Evolutionary conservation across 2,797 vertebrate genomes (phyloP).

Genomic region (Orientallactaga sibirica): DNA sequence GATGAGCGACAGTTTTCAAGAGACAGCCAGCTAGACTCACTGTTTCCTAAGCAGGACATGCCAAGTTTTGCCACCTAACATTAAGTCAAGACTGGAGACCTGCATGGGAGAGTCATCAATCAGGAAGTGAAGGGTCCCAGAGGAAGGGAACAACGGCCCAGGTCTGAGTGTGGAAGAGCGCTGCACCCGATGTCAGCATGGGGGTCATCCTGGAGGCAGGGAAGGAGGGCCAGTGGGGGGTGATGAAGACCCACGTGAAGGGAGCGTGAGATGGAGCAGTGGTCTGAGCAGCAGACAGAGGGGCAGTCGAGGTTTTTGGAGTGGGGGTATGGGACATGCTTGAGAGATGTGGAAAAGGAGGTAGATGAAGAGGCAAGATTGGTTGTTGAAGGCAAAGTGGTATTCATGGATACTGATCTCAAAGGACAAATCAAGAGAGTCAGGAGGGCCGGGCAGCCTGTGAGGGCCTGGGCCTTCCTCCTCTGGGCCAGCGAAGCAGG

Average conservation of each 20-base stretch:
- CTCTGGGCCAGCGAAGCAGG: not conserved
- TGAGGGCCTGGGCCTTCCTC: not conserved
- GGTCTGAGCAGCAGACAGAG: not conserved
- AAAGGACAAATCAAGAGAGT: not conserved
- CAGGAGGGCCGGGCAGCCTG: not conserved
- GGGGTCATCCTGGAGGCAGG: not conserved
- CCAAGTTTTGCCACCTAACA: not conserved
- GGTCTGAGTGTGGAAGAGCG: not conserved
- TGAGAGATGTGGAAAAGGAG: not conserved
- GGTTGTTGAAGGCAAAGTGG: not conserved
- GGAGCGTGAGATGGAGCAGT: rapidly evolving
- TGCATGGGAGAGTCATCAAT: not conserved
- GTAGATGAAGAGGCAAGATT: not conserved
- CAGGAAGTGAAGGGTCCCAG: not conserved
- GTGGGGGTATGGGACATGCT: not conserved
- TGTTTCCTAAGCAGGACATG: not conserved
- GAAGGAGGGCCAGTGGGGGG: not conserved
- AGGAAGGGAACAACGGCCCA: not conserved
- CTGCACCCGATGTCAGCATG: rapidly evolving
- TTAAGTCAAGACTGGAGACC: not conserved
- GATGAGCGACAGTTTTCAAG: not conserved
- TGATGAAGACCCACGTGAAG: not conserved
- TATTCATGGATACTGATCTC: not conserved
- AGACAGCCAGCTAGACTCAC: not conserved
- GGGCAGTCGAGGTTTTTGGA: not conserved